Percentiles rank a stretch among this genome's conserved stretches.
These are phyloP conservation scores for Sebastes nivosus DNA, from an alignment of 2,797 vertebrate genomes.

Conservation along the genomic window DNA sequence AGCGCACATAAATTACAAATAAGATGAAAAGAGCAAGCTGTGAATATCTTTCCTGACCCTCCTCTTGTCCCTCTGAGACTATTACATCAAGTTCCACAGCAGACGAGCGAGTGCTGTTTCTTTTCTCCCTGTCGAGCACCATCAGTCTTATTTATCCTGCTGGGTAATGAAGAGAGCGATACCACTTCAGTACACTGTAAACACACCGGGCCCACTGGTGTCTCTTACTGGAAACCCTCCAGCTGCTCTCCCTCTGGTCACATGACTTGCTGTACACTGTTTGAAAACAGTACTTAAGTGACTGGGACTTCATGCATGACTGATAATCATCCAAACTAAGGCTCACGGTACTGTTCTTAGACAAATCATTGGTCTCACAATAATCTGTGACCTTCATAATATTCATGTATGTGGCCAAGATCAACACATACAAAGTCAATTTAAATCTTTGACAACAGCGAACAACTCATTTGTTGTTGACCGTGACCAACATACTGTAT, in stretches of 20 bases:
- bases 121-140: conserved; percentile 16
- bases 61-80: too few relatives aligned
- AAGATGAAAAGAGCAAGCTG: not conserved
- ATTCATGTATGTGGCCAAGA: not conserved
- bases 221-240: not conserved
- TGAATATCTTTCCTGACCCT: not conserved
- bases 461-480: not conserved
- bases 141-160: conserved; percentile 41
- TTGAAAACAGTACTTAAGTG: not conserved
- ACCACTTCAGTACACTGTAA: conserved; percentile 20
- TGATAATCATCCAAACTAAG: not conserved
- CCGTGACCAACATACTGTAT: too few relatives aligned
- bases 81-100: not conserved
- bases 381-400: not conserved
- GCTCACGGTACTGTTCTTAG: not conserved
- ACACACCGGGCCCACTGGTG: not conserved
- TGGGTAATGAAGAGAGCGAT: not conserved
- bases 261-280: not conserved
- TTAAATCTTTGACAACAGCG: not conserved
- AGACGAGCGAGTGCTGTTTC: not conserved
- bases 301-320: not conserved
- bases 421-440: too few relatives aligned
- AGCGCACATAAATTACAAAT: not conserved
- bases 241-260: conserved; percentile 4
- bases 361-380: not conserved